Conservation (phyloP, 2,888 invertebrate species). For the Anagyrus pseudococci region DNA sequence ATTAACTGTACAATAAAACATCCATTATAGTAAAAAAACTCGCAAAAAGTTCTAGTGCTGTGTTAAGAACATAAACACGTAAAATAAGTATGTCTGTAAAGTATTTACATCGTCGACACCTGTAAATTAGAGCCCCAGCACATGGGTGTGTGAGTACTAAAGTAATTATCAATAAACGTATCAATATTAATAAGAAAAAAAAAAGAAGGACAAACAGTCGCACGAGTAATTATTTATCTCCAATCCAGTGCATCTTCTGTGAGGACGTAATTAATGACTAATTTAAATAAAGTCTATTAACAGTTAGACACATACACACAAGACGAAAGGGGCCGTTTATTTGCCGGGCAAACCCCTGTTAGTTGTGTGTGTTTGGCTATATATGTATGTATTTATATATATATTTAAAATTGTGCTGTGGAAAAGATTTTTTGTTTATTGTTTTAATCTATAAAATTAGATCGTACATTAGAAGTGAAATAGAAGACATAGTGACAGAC, state of each 20-base stretch:
- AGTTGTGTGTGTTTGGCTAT: conserved; percentile 30
- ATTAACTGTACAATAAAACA: too few species aligned
- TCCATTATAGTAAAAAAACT: conserved; percentile 6
- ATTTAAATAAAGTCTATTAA: conserved; percentile 30
- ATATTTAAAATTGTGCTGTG: too few species aligned
- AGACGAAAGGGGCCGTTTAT: conserved; percentile 19
- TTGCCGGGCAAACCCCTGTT: conserved; percentile 24
- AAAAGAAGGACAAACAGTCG: neutral
- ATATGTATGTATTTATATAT: too few species aligned
- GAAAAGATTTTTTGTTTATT: too few species aligned
- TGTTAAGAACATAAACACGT: conserved; percentile 33
- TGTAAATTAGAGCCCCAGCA: conserved; percentile 27
- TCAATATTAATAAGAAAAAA: conserved; percentile 2
- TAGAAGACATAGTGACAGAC: neutral
- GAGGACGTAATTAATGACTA: conserved; percentile 28
- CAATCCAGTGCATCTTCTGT: conserved; percentile 25
- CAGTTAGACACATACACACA: conserved; percentile 42
- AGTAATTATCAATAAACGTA: conserved; percentile 1
- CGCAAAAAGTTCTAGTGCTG: conserved; percentile 24
- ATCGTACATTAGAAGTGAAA: neutral
- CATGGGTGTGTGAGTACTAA: conserved; percentile 20
- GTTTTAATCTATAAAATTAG: too few species aligned
- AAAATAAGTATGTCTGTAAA: conserved; percentile 8
- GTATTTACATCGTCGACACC: conserved; percentile 35
- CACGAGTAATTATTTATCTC: conserved; percentile 11